A percentile compares a stretch with the other conserved stretches of the same genome.
Evolutionary conservation across 2,113 vertebrate species (phyloP).

Genomic region (Cyphomyrus discorhynchus): DNA sequence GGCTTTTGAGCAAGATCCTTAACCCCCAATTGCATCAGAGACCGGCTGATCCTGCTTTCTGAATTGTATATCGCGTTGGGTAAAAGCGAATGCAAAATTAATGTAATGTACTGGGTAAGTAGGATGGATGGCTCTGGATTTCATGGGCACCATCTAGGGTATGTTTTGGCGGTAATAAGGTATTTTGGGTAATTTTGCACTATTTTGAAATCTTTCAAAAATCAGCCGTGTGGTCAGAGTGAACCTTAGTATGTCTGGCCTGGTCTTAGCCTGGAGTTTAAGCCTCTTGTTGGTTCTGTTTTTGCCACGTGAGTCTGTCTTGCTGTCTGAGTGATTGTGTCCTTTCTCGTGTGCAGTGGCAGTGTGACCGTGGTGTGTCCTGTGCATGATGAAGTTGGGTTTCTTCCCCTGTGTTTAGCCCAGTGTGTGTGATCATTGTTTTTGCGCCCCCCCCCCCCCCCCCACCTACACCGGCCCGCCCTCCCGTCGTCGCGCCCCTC

Average conservation of each 20-base stretch:
- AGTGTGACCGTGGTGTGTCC: background rate
- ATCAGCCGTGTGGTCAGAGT: background rate
- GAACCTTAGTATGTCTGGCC: background rate
- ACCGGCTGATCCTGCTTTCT: background rate
- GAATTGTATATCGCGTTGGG: background rate
- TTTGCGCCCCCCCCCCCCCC: conserved; percentile 20
- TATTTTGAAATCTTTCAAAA: background rate
- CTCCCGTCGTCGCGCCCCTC: too few relatives aligned
- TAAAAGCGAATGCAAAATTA: background rate
- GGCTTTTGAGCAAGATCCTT: background rate
- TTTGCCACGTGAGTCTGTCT: background rate
- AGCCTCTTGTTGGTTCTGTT: background rate
- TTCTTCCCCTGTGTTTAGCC: background rate
- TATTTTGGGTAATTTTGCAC: too few relatives aligned
- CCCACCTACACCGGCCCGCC: too few relatives aligned
- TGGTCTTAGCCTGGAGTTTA: too few relatives aligned
- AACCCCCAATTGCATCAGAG: background rate
- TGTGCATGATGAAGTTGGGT: background rate
- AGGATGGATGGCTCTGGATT: background rate
- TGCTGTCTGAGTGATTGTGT: background rate
- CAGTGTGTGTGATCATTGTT: background rate
- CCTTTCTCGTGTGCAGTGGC: background rate
- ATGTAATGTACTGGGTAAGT: background rate
- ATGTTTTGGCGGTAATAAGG: too few relatives aligned
- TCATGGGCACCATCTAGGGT: background rate